Conservation (phyloP, 2,797 vertebrate species). For the Notolepis coatsorum region DNA sequence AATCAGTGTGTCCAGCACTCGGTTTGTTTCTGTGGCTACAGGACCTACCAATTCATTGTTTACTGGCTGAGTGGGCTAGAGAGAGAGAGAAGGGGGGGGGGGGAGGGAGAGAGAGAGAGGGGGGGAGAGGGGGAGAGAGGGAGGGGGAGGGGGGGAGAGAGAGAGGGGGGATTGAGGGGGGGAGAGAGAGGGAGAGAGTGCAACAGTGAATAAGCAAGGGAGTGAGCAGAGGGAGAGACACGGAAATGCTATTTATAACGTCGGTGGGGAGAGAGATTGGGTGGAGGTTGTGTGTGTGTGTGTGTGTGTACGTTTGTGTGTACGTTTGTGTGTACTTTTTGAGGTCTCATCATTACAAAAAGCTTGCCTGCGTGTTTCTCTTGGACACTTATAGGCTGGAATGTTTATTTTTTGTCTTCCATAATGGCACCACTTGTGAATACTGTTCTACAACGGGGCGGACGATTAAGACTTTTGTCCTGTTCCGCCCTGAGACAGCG, state of each 20-base stretch:
- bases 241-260: slow-evolving; percentile 80
- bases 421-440: not conserved
- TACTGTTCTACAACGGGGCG: not conserved
- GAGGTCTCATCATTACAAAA: slow-evolving; percentile 41
- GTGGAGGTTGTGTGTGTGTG: slow-evolving; percentile 46
- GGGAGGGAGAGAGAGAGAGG: slow-evolving; percentile 11
- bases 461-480: not conserved
- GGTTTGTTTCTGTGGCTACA: slow-evolving; percentile 65
- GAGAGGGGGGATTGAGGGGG: not conserved
- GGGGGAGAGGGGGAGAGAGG: slow-evolving; percentile 44
- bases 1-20: slow-evolving; percentile 32
- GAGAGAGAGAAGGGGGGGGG: slow-evolving; percentile 28
- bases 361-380: slow-evolving; percentile 10
- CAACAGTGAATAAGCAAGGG: no score
- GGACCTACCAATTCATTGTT: slow-evolving; percentile 59
- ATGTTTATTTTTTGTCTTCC: not conserved
- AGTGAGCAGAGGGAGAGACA: slow-evolving; percentile 54
- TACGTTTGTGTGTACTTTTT: slow-evolving; percentile 44
- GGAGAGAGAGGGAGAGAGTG: slow-evolving; percentile 50
- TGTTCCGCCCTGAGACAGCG: not conserved
- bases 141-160: not conserved
- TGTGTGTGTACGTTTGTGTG: slow-evolving; percentile 27
- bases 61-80: slow-evolving; percentile 39
- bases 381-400: not conserved
- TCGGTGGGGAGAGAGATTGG: slow-evolving; percentile 70